These are phyloP conservation scores for Acanthosoma haemorrhoidale DNA, from an alignment of 2,888 invertebrate species.

Conservation along the genomic window DNA sequence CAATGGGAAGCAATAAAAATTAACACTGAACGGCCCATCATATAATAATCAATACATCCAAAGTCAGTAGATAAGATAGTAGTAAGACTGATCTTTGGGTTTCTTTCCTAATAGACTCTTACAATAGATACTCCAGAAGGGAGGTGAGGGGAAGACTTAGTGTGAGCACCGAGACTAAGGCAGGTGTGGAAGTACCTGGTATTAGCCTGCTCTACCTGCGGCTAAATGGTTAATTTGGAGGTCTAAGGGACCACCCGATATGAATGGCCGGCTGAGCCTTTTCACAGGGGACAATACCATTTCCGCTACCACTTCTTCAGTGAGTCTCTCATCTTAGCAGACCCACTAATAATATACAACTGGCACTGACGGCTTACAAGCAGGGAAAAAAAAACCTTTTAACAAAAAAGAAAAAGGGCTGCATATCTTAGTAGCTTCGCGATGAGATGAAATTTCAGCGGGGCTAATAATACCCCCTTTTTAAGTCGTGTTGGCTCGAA, in stretches of 20 bases:
- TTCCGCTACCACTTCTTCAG: constrained; percentile 9
- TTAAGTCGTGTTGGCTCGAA: too few species aligned
- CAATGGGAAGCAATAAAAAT: too few species aligned
- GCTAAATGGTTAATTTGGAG: constrained; percentile 13
- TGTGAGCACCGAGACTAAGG: too few species aligned
- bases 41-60: too few species aligned
- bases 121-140: neutral
- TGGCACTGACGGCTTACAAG: neutral
- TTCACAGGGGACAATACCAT: neutral
- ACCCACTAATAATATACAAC: neutral
- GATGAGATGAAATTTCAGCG: neutral
- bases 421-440: constrained; percentile 8
- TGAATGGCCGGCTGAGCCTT: neutral
- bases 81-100: too few species aligned
- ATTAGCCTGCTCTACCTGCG: neutral
- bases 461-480: neutral
- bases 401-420: constrained; percentile 7
- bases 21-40: too few species aligned
- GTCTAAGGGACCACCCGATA: neutral
- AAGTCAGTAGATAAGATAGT: too few species aligned
- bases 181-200: too few species aligned
- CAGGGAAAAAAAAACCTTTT: neutral
- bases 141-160: too few species aligned
- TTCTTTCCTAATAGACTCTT: too few species aligned
- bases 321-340: neutral